Percentiles rank a stretch among this genome's conserved stretches.
Evolutionary conservation across 2,888 invertebrate species (phyloP).

Genomic region (Drosophila lacicola): DNA sequence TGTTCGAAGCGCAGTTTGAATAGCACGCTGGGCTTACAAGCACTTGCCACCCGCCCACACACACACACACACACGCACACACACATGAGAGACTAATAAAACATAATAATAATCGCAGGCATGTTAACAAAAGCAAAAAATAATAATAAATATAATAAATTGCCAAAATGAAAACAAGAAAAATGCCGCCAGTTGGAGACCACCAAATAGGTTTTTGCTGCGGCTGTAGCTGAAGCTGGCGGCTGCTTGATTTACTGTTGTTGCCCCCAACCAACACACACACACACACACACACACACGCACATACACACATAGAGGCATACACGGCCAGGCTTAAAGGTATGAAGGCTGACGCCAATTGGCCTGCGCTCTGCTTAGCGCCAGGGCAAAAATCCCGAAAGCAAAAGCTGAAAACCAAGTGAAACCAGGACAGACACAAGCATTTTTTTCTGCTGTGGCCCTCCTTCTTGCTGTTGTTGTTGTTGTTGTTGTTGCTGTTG

Average conservation of each 20-base stretch:
- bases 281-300: conserved; percentile 12
- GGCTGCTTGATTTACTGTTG: conserved; percentile 71
- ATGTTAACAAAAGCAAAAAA: conserved; percentile 21
- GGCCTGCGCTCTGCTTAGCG: conserved; percentile 68
- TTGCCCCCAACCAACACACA: conserved; percentile 50
- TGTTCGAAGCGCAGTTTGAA: conserved; percentile 1
- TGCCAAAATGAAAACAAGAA: conserved; percentile 61
- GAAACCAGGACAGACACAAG: conserved; percentile 49
- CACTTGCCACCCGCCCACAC: conserved; percentile 36
- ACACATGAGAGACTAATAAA: conserved; percentile 42
- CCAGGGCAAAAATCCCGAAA: conserved; percentile 57
- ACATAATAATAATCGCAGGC: conserved; percentile 44
- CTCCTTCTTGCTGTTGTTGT: conserved; percentile 3
- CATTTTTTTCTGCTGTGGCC: conserved; percentile 22
- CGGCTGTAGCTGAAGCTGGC: conserved; percentile 42
- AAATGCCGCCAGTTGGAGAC: conserved; percentile 69
- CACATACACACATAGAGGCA: conserved; percentile 8
- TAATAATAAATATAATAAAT: conserved; percentile 52
- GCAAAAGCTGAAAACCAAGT: conserved; percentile 48
- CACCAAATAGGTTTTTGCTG: conserved; percentile 67
- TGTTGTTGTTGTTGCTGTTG: conserved; percentile 38
- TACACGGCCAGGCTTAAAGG: conserved; percentile 43
- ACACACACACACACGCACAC: conserved; percentile 8
- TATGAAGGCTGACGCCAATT: conserved; percentile 76
- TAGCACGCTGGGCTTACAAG: neutral